A percentile compares a stretch with the other conserved stretches of the same genome.
Conservation (phyloP, 2,113 vertebrate species). For the Pangasianodon hypophthalmus region DNA sequence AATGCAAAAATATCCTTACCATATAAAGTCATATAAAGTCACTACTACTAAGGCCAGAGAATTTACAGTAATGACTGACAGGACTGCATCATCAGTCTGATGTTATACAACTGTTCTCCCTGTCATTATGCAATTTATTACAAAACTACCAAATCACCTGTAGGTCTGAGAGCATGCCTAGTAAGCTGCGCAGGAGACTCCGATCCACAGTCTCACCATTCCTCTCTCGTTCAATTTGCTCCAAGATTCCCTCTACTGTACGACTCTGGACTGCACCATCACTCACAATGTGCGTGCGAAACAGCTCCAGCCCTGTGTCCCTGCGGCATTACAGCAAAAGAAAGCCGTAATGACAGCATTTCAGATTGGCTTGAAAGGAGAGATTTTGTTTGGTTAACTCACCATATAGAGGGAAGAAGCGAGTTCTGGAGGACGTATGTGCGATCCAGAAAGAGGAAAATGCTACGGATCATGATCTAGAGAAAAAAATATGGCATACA, state of each 20-base stretch:
- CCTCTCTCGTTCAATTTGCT: conserved; percentile 91
- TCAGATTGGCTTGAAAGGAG: background rate
- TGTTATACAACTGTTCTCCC: background rate
- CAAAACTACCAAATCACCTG: conserved; percentile 74
- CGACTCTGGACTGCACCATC: conserved; percentile 95
- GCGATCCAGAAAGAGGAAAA: conserved; percentile 98
- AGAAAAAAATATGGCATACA: background rate
- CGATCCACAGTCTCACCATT: conserved; percentile 94
- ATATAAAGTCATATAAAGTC: background rate
- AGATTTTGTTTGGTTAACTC: background rate
- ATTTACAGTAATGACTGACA: background rate
- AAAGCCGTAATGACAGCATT: background rate
- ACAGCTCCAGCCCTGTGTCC: conserved; percentile 98
- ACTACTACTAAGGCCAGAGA: background rate
- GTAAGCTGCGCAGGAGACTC: conserved; percentile 91
- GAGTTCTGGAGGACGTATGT: conserved; percentile 99
- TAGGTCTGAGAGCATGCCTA: conserved; percentile 97
- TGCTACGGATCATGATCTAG: conserved; percentile 99
- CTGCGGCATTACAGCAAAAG: conserved; percentile 64
- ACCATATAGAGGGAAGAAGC: conserved; percentile 99
- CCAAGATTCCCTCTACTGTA: conserved; percentile 94
- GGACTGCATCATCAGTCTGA: background rate
- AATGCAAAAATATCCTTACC: background rate
- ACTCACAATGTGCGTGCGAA: conserved; percentile 96
- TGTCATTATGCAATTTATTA: background rate